Evolutionary conservation across 2,888 invertebrate species (phyloP).

Genomic region (Brassicogethes aeneus): DNA sequence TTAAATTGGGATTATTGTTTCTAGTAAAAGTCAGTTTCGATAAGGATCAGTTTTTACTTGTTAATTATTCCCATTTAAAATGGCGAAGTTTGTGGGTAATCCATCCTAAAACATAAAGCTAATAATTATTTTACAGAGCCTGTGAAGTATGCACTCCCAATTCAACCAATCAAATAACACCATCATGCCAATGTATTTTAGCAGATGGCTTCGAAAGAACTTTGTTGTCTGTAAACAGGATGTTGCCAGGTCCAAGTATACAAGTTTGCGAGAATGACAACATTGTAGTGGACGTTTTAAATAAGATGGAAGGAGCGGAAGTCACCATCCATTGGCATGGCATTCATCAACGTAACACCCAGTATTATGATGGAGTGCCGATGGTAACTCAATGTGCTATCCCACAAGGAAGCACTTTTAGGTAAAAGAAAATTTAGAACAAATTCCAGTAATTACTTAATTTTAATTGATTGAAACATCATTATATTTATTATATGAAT

Average conservation of each 20-base stretch:
- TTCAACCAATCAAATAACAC: constrained; percentile 82
- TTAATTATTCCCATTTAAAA: no score
- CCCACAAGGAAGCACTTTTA: constrained; percentile 84
- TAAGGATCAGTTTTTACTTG: no score
- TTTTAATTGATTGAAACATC: no score
- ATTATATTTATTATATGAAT: no score
- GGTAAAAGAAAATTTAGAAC: constrained; percentile 47
- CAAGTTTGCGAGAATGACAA: constrained; percentile 90
- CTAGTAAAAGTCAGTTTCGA: no score
- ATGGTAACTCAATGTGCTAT: constrained; percentile 90
- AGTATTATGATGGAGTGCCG: constrained; percentile 90
- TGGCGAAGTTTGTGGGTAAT: no score
- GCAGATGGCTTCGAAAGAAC: constrained; percentile 88
- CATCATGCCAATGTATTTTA: constrained; percentile 81
- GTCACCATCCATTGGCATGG: constrained; percentile 94
- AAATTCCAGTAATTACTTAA: background rate
- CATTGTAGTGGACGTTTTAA: constrained; percentile 83
- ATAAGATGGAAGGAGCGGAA: constrained; percentile 86
- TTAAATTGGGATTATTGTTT: no score
- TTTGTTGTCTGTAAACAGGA: constrained; percentile 81
- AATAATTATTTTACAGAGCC: constrained; percentile 62
- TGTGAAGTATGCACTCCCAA: constrained; percentile 87
- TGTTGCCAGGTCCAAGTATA: constrained; percentile 88
- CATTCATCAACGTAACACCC: constrained; percentile 74
- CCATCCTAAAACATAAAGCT: no score